A percentile compares a stretch with the other conserved stretches of the same genome.
Conservation (phyloP, 2,797 vertebrate species). For the Myotis vivesi region DNA sequence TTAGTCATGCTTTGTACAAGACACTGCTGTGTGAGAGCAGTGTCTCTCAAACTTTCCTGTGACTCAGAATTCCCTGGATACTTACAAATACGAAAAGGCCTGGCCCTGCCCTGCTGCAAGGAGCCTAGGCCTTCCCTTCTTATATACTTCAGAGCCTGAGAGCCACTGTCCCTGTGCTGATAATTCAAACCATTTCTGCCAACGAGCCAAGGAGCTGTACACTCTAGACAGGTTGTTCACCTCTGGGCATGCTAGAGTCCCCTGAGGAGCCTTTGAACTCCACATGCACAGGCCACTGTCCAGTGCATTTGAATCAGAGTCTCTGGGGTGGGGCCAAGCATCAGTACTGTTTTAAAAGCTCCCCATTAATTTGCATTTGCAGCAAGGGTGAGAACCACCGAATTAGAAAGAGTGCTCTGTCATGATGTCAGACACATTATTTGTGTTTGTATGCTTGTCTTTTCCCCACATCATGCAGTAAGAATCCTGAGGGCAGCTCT, state of each 20-base stretch:
- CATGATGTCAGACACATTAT: background rate
- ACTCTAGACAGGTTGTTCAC: background rate
- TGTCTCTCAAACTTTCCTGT: background rate
- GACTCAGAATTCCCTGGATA: background rate
- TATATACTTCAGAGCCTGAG: background rate
- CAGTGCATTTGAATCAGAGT: background rate
- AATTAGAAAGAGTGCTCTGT: background rate
- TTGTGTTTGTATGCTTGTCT: background rate
- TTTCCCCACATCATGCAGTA: background rate
- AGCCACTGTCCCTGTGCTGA: background rate
- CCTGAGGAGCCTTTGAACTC: background rate
- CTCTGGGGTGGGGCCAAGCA: background rate
- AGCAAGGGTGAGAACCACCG: background rate
- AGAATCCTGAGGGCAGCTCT: background rate
- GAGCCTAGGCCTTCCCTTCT: background rate
- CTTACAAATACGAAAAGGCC: background rate
- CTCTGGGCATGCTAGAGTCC: background rate
- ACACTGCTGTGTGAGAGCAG: background rate
- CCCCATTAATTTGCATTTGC: background rate
- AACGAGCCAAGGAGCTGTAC: background rate
- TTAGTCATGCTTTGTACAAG: background rate
- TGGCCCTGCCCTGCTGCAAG: background rate
- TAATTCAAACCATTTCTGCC: background rate
- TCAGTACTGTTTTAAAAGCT: background rate
- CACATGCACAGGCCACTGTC: accelerated